Evolutionary conservation across 2,888 invertebrate genomes (phyloP).

Genomic region (Pteria penguin): DNA sequence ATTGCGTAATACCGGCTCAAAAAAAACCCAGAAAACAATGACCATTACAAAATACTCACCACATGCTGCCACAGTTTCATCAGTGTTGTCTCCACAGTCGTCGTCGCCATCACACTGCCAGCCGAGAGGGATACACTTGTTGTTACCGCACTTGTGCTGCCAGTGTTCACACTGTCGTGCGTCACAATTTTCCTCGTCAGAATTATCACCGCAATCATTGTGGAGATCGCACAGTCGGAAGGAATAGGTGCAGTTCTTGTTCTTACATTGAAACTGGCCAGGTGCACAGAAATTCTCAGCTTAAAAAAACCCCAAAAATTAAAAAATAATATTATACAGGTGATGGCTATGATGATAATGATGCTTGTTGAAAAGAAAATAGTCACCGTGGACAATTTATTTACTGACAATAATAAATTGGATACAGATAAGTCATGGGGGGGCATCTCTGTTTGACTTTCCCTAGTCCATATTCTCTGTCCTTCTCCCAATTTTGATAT

Average conservation of each 20-base stretch:
- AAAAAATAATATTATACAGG: no score
- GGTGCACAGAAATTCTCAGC: constrained; percentile 73
- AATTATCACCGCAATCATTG: constrained; percentile 92
- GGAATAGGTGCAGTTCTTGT: constrained; percentile 75
- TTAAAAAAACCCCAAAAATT: no score
- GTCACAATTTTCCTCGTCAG: constrained; percentile 80
- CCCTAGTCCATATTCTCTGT: no score
- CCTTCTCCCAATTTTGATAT: no score
- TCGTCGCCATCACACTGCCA: constrained; percentile 77
- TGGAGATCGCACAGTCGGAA: constrained; percentile 91
- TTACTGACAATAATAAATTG: no score
- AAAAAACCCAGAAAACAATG: not conserved
- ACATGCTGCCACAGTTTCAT: constrained; percentile 66
- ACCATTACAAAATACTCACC: constrained; percentile 59
- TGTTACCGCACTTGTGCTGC: constrained; percentile 96
- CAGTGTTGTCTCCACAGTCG: constrained; percentile 76
- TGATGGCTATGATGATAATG: no score
- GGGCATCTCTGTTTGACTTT: no score
- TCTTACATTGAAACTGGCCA: constrained; percentile 79
- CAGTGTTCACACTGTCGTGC: constrained; percentile 70
- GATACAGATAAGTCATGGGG: no score
- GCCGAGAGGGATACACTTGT: constrained; percentile 81
- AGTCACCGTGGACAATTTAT: no score
- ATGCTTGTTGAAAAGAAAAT: no score
- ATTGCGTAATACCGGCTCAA: no score